These are phyloP conservation scores for Drosophila pectinifera DNA, from an alignment of 1,140 invertebrate species.

Conservation along the genomic window DNA sequence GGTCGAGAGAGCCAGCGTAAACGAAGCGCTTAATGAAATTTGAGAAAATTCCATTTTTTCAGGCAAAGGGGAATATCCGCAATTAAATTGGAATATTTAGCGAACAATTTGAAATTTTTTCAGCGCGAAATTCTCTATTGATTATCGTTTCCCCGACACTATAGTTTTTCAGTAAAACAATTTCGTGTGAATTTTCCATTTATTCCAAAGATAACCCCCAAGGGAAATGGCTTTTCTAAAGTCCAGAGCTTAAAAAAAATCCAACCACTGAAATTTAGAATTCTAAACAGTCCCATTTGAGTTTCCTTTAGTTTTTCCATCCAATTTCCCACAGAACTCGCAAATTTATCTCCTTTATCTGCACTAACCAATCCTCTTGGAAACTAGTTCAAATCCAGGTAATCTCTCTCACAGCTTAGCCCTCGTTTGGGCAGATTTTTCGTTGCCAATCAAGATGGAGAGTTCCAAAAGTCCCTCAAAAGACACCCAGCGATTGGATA, in stretches of 20 bases:
- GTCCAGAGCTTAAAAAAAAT: not conserved
- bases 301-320: not conserved
- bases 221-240: not conserved
- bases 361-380: constrained; percentile 16
- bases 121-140: not conserved
- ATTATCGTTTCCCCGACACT: not conserved
- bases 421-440: constrained; percentile 50
- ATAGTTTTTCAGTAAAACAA: not conserved
- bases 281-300: not conserved
- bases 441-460: constrained; percentile 32
- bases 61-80: constrained; percentile 4
- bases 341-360: constrained; percentile 12
- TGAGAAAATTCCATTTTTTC: constrained; percentile 49
- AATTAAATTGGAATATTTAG: constrained; percentile 10
- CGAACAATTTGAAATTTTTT: not conserved
- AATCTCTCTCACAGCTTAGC: constrained; percentile 46
- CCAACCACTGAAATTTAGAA: not conserved
- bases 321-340: not conserved
- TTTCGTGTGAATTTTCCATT: not conserved
- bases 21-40: constrained; percentile 59
- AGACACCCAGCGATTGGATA: constrained; percentile 24
- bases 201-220: not conserved
- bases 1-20: not conserved
- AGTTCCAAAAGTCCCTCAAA: constrained; percentile 8
- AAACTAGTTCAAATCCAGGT: constrained; percentile 40